Evolutionary conservation across 2,113 vertebrate species (phyloP).

Genomic region (Anas platyrhynchos): DNA sequence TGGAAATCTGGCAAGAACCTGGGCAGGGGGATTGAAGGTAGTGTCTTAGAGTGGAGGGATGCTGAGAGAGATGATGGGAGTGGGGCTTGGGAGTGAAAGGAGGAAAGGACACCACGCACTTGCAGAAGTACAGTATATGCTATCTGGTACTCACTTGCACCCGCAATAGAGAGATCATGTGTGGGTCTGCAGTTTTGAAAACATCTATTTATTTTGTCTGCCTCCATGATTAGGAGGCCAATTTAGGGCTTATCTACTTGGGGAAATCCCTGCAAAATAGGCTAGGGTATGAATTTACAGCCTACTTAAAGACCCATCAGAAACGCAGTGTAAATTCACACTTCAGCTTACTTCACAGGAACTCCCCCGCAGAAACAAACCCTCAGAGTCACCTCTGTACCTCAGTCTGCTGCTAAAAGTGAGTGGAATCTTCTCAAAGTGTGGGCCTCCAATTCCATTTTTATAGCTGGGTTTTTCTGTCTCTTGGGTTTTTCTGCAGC

Average conservation of each 20-base stretch:
- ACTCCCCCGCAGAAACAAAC: slow-evolving; percentile 69
- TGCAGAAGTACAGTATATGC: neutral
- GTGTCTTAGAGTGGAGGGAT: neutral
- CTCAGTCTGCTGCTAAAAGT: slow-evolving; percentile 65
- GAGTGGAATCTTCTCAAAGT: slow-evolving; percentile 60
- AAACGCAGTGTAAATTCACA: slow-evolving; percentile 64
- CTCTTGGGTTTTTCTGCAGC: slow-evolving; percentile 51
- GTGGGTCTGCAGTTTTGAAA: slow-evolving; percentile 35
- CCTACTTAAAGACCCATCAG: slow-evolving; percentile 58
- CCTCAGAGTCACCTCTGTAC: slow-evolving; percentile 72
- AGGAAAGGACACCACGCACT: neutral
- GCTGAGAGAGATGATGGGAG: neutral
- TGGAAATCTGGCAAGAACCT: neutral
- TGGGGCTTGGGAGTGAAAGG: neutral
- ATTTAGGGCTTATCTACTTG: slow-evolving; percentile 38
- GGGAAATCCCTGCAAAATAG: slow-evolving; percentile 65
- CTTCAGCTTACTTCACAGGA: slow-evolving; percentile 61
- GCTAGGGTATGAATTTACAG: slow-evolving; percentile 58
- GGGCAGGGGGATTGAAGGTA: neutral
- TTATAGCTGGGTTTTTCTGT: slow-evolving; percentile 53
- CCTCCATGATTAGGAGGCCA: slow-evolving; percentile 27
- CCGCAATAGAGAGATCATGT: neutral
- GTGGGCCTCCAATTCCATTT: slow-evolving; percentile 46
- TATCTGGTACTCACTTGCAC: neutral
- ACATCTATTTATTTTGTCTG: slow-evolving; percentile 44